Evolutionary conservation across 2,113 vertebrate species (phyloP).

Genomic region (Pipra filicauda): DNA sequence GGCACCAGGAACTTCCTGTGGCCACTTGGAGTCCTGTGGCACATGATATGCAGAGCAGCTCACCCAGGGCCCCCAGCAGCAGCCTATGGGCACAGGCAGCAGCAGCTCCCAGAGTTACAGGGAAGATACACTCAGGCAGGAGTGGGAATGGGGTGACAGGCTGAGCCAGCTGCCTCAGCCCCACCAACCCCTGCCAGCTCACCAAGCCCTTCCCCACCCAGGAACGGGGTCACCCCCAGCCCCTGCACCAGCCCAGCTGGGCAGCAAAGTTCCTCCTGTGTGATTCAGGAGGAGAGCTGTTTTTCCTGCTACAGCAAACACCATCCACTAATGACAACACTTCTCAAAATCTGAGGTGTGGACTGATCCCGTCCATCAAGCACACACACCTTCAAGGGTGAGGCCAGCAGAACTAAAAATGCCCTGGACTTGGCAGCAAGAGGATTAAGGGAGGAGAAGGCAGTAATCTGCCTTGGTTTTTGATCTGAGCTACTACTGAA

Average conservation of each 20-base stretch:
- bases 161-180: neutral
- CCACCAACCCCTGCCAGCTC: neutral
- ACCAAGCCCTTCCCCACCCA: neutral
- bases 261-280: neutral
- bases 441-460: constrained; percentile 3
- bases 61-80: neutral
- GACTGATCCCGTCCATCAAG: neutral
- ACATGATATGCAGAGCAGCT: neutral
- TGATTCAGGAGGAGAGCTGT: neutral
- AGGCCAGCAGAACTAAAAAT: neutral
- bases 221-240: neutral
- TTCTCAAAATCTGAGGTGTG: neutral
- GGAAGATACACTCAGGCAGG: neutral
- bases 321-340: neutral
- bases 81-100: neutral
- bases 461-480: neutral
- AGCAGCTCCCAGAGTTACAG: neutral
- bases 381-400: neutral
- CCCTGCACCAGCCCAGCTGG: neutral
- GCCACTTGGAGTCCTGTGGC: neutral
- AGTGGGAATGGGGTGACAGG: neutral
- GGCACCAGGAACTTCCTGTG: neutral
- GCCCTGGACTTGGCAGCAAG: neutral
- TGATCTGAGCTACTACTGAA: neutral
- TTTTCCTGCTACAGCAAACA: neutral